phyloP scores from a whole-genome alignment of 2,797 vertebrate genomes.

The Lepus oiostolus region DNA sequence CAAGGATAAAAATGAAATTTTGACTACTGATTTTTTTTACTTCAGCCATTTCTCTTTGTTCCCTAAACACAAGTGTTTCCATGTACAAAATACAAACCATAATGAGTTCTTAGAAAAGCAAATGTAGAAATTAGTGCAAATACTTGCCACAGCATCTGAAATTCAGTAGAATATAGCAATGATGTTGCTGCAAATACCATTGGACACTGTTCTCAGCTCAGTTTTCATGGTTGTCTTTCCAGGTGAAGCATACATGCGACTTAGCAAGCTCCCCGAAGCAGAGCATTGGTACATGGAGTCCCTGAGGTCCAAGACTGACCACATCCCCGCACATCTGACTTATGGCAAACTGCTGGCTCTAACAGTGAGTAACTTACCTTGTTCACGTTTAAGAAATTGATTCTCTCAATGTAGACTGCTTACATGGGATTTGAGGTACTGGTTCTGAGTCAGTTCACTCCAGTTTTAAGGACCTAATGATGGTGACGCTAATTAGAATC shows the following conservation, averaged over 20 bases:
- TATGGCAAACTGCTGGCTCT: slow-evolving; percentile 97
- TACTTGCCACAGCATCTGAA: background rate
- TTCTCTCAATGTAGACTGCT: fast-evolving
- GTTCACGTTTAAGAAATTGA: background rate
- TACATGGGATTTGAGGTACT: background rate
- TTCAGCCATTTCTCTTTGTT: slow-evolving; percentile 21
- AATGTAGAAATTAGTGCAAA: background rate
- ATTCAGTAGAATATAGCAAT: background rate
- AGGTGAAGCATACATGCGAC: slow-evolving; percentile 98
- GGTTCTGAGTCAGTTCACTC: background rate
- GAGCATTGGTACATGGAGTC: slow-evolving; percentile 98
- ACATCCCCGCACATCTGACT: slow-evolving; percentile 99
- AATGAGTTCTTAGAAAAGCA: background rate
- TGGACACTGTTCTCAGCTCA: background rate
- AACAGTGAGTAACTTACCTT: slow-evolving; percentile 91
- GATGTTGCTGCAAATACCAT: background rate
- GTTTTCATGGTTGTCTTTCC: slow-evolving; percentile 65
- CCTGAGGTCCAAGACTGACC: slow-evolving; percentile 96
- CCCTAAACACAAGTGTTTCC: background rate
- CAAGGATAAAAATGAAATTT: slow-evolving; percentile 14
- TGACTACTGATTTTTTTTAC: background rate
- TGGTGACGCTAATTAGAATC: background rate
- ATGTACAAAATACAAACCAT: background rate
- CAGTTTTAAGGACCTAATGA: background rate
- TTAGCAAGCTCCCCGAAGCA: slow-evolving; percentile 95